phyloP scores from a whole-genome alignment of 2,113 vertebrate genomes.

The Gymnorhina tibicen region DNA sequence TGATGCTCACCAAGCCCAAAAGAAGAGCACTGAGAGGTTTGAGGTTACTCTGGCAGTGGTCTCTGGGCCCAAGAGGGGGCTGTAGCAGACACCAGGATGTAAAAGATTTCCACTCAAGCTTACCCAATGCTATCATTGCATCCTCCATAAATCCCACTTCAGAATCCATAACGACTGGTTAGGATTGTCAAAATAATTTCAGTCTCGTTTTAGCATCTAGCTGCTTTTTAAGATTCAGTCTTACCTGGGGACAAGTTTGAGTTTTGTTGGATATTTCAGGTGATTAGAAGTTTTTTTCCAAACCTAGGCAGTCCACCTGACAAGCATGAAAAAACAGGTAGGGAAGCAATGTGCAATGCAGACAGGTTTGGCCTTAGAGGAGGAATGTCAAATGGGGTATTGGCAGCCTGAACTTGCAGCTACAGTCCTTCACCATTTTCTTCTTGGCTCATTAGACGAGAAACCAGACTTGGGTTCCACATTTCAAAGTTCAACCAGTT shows the following conservation, averaged over 20 bases:
- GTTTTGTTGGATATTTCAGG: not conserved
- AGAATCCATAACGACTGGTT: not conserved
- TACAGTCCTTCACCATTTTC: not conserved
- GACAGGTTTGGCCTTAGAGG: not conserved
- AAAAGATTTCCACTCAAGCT: not conserved
- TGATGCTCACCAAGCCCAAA: not conserved
- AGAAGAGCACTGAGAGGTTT: not conserved
- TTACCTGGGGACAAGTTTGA: not conserved
- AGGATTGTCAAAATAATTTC: not conserved
- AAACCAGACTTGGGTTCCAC: not conserved
- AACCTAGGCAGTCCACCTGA: not conserved
- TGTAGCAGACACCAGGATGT: not conserved
- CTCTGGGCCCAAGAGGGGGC: accelerated
- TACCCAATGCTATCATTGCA: not conserved
- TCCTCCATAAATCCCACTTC: not conserved
- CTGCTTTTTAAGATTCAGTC: not conserved
- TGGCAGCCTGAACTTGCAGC: not conserved
- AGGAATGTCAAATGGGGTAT: not conserved
- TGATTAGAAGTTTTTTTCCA: not conserved
- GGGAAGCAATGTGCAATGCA: not conserved
- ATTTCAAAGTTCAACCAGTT: not conserved
- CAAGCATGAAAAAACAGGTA: not conserved
- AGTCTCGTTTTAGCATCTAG: not conserved
- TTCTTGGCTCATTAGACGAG: not conserved
- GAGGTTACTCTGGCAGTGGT: not conserved